Conservation (phyloP, 1,140 invertebrate genomes). For the Panagrolaimus sp. region DNA sequence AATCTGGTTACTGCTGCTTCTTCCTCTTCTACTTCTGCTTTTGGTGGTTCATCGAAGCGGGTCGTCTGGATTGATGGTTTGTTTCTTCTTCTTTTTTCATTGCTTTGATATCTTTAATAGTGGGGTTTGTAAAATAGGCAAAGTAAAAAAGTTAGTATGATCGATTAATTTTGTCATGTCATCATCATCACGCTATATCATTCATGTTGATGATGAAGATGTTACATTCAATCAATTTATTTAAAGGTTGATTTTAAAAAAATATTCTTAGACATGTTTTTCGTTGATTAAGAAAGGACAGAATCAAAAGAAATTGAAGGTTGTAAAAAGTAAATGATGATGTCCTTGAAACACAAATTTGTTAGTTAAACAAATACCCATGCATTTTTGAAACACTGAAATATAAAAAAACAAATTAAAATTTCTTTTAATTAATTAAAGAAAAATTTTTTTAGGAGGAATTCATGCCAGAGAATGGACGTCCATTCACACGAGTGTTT, state of each 20-base stretch:
- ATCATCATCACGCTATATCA: too few species aligned
- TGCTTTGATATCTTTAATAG: too few species aligned
- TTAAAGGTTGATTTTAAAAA: not conserved
- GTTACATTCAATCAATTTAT: not conserved
- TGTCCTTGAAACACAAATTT: conserved; percentile 9
- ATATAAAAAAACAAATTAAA: too few species aligned
- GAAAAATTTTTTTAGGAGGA: conserved; percentile 15
- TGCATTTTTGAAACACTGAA: not conserved
- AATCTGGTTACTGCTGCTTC: not conserved
- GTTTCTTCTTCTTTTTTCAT: conserved; percentile 35
- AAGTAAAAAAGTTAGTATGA: not conserved
- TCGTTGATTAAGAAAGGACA: not conserved
- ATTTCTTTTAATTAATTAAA: not conserved
- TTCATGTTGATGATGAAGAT: too few species aligned
- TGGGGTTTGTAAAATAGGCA: not conserved
- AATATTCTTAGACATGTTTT: not conserved
- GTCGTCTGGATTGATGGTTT: conserved; percentile 56
- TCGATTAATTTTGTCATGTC: not conserved
- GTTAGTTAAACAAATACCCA: not conserved
- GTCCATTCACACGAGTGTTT: conserved; percentile 55
- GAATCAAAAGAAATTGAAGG: not conserved
- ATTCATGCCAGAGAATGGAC: conserved; percentile 51
- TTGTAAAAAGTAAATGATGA: not conserved
- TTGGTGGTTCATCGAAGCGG: conserved; percentile 31
- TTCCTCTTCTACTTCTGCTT: not conserved